Conservation (phyloP, 2,797 vertebrate species). For the Pitangus sulphuratus region DNA sequence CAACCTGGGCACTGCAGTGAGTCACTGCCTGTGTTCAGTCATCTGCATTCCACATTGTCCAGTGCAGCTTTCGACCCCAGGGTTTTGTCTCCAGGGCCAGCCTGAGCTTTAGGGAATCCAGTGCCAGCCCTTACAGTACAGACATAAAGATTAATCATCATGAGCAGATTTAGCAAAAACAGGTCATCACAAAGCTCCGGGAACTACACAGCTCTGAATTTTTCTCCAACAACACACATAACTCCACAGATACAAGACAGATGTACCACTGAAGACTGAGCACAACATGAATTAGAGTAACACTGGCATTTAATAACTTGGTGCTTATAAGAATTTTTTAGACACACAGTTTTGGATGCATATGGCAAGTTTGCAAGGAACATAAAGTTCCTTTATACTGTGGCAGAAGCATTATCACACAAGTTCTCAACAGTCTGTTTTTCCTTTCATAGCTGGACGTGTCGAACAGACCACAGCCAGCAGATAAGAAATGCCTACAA, state of each 20-base stretch:
- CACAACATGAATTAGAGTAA: not conserved
- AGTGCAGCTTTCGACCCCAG: not conserved
- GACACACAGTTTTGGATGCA: accelerated
- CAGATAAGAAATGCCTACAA: constrained; percentile 48
- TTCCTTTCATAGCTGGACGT: constrained; percentile 1
- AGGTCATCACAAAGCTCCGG: not conserved
- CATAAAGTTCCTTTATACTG: not conserved
- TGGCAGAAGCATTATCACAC: not conserved
- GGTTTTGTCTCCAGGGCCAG: not conserved
- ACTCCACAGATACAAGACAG: not conserved
- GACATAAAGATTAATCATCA: not conserved
- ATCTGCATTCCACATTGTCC: not conserved
- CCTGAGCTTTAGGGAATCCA: not conserved
- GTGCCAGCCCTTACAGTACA: not conserved
- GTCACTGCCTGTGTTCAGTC: not conserved
- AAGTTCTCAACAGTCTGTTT: not conserved
- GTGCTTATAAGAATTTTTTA: not conserved
- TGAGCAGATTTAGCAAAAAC: not conserved
- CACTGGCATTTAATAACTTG: not conserved
- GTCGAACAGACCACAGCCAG: constrained; percentile 19
- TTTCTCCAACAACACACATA: not conserved
- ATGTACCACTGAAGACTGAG: not conserved
- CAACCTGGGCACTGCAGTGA: not conserved
- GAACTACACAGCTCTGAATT: not conserved
- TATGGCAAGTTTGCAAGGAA: not conserved